These are phyloP conservation scores for Pica pica DNA, from an alignment of 2,113 vertebrate species.

Conservation along the genomic window DNA sequence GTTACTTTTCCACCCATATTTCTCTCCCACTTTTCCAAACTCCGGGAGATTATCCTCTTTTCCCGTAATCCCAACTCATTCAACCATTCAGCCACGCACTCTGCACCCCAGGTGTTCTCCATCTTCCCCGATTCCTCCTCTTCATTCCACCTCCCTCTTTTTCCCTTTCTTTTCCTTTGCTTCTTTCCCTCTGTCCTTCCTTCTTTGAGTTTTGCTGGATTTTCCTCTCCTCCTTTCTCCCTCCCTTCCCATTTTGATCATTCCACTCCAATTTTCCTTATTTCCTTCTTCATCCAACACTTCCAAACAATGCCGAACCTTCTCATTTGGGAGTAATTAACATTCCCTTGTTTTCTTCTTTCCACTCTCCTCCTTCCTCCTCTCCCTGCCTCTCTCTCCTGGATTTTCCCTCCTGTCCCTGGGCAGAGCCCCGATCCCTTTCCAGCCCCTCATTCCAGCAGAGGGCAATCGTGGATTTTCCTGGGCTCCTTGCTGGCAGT, in stretches of 20 bases:
- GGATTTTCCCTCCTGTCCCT: background rate
- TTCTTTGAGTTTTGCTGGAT: background rate
- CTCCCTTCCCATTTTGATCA: background rate
- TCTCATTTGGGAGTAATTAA: background rate
- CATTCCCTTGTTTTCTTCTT: background rate
- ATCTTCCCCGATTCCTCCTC: background rate
- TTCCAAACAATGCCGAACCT: rapidly evolving
- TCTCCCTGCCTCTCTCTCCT: background rate
- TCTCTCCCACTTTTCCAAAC: background rate
- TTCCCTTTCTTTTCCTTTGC: background rate
- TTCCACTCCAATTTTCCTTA: background rate
- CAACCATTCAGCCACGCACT: background rate
- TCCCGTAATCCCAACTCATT: background rate
- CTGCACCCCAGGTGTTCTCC: background rate
- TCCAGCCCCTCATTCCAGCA: slow-evolving; percentile 12
- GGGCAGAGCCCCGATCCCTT: background rate
- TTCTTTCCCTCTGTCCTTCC: background rate
- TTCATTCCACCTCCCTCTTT: background rate
- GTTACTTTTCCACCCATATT: background rate
- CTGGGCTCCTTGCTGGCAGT: background rate
- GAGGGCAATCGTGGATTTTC: slow-evolving; percentile 52
- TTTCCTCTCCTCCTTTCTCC: background rate
- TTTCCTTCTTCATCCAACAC: background rate
- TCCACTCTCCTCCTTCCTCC: background rate
- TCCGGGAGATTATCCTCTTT: rapidly evolving